These are phyloP conservation scores for Stenodema calcarata DNA, from an alignment of 2,888 invertebrate species.

Conservation along the genomic window DNA sequence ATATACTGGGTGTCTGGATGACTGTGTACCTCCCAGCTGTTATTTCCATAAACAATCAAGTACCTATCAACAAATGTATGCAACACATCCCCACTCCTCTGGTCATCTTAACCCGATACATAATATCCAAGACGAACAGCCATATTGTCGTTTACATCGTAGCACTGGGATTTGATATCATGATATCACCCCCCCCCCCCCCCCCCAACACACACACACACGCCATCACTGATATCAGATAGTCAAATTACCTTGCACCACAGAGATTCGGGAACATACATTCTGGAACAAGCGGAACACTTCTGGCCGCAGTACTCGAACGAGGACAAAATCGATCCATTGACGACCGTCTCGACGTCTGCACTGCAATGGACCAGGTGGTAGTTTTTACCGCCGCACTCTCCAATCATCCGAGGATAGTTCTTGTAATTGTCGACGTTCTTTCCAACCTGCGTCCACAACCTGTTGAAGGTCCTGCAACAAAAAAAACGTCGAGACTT, in stretches of 20 bases:
- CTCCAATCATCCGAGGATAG: constrained; percentile 92
- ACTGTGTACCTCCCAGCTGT: too few species aligned
- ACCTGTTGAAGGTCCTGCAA: constrained; percentile 81
- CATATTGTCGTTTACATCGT: too few species aligned
- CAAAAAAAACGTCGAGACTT: constrained; percentile 21
- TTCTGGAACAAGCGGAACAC: constrained; percentile 97
- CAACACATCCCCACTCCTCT: too few species aligned
- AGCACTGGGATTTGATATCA: too few species aligned
- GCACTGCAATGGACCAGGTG: constrained; percentile 95
- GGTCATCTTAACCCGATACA: too few species aligned
- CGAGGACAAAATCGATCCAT: constrained; percentile 84
- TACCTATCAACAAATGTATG: too few species aligned
- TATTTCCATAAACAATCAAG: too few species aligned
- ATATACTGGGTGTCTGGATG: too few species aligned
- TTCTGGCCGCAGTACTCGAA: constrained; percentile 98
- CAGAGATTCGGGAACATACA: constrained; percentile 91
- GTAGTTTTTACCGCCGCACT: constrained; percentile 99
- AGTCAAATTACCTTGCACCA: constrained; percentile 77
- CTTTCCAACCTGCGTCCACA: constrained; percentile 92
- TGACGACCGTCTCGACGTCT: constrained; percentile 80
- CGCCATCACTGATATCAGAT: too few species aligned
- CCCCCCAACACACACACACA: too few species aligned
- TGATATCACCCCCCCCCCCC: too few species aligned
- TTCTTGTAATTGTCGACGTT: constrained; percentile 84
- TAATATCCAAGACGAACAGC: too few species aligned